phyloP scores from a whole-genome alignment of 2,888 invertebrate genomes.

The Microdon myrmicae region DNA sequence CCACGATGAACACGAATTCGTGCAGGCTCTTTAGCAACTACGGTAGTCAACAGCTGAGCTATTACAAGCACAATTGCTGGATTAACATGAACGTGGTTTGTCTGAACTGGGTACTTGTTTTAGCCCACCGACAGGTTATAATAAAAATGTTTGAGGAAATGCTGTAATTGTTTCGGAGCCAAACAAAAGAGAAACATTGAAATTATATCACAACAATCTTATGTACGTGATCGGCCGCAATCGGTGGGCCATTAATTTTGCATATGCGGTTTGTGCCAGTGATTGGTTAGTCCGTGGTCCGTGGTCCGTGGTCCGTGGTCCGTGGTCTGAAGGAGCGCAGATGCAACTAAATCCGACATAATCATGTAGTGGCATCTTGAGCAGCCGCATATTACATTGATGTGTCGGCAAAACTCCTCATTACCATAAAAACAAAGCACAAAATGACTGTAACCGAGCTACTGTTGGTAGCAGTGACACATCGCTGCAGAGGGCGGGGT shows the following conservation, averaged over 20 bases:
- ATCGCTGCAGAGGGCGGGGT: neutral
- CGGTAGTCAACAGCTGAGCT: constrained; percentile 26
- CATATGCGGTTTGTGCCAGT: constrained; percentile 50
- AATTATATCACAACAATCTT: constrained; percentile 48
- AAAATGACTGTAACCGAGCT: constrained; percentile 41
- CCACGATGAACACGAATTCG: constrained; percentile 53
- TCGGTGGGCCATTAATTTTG: constrained; percentile 43
- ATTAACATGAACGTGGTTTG: constrained; percentile 39
- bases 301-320: neutral
- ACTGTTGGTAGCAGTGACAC: constrained; percentile 36
- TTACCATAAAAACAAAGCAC: constrained; percentile 49
- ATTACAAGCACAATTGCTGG: constrained; percentile 22
- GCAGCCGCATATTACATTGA: constrained; percentile 14
- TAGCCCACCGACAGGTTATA: constrained; percentile 45
- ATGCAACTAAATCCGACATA: constrained; percentile 3
- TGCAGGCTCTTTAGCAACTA: constrained; percentile 44
- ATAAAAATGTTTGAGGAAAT: constrained; percentile 53
- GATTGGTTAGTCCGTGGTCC: constrained; percentile 27
- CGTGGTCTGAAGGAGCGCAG: neutral
- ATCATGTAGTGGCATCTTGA: constrained; percentile 5
- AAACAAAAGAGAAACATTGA: constrained; percentile 15
- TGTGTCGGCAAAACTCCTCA: constrained; percentile 48
- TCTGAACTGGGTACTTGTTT: constrained; percentile 23
- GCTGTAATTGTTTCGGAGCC: constrained; percentile 45
- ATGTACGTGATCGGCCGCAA: constrained; percentile 47